Conservation (phyloP, 2,113 vertebrate species). For the Cisticola juncidis region DNA sequence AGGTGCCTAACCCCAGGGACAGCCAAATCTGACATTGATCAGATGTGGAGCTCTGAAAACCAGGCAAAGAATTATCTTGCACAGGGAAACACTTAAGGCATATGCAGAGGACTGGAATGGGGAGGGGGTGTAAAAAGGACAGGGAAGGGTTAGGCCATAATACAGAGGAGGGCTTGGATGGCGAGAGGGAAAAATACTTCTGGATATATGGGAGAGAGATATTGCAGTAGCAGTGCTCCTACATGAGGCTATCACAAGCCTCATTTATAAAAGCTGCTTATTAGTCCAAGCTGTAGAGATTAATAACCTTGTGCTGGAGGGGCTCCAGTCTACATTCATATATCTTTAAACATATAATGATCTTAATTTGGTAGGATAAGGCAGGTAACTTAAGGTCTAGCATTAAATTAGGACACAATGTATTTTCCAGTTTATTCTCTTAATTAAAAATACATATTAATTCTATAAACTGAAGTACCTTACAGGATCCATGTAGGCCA, state of each 20-base stretch:
- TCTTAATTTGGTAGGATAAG: not conserved
- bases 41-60: not conserved
- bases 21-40: not conserved
- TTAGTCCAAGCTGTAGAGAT: not conserved
- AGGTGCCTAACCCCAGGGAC: not conserved
- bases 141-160: not conserved
- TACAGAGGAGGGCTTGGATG: not conserved
- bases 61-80: not conserved
- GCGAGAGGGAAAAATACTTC: not conserved
- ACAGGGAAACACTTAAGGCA: not conserved
- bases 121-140: not conserved
- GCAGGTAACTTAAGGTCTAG: not conserved
- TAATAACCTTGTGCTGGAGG: not conserved
- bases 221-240: not conserved
- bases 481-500: not conserved
- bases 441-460: not conserved
- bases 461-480: not conserved
- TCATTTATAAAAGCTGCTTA: not conserved
- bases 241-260: not conserved
- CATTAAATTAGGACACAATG: not conserved
- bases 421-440: not conserved
- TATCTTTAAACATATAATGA: not conserved
- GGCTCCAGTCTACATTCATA: not conserved
- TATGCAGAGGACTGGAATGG: not conserved
- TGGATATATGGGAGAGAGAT: not conserved